Evolutionary conservation across 2,888 invertebrate genomes (phyloP).

Genomic region (Hololepta plana): DNA sequence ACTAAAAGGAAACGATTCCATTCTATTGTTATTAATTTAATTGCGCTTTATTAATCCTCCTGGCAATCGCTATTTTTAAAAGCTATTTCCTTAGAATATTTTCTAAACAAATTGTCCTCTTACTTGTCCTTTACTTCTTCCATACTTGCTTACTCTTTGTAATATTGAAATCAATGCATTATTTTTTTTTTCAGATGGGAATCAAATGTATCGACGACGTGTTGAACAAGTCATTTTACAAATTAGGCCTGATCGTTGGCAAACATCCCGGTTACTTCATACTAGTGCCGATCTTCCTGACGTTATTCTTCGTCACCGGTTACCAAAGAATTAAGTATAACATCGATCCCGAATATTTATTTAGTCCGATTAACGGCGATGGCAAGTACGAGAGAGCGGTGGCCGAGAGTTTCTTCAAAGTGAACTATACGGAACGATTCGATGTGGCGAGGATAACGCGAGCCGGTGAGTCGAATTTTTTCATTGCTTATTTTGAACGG

Average conservation of each 20-base stretch:
- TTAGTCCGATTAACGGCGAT: conserved; percentile 74
- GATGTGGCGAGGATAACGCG: conserved; percentile 75
- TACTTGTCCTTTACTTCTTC: no score
- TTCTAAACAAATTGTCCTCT: no score
- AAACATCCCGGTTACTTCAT: conserved; percentile 76
- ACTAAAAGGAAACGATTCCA: no score
- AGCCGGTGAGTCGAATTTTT: conserved; percentile 62
- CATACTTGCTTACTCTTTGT: no score
- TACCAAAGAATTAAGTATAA: conserved; percentile 74
- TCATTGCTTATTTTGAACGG: no score
- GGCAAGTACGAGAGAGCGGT: conserved; percentile 66
- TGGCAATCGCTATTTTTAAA: no score
- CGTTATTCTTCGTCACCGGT: conserved; percentile 69
- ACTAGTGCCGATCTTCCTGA: conserved; percentile 66
- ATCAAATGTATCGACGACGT: conserved; percentile 62
- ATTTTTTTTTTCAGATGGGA: conserved; percentile 43
- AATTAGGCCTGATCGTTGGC: conserved; percentile 62
- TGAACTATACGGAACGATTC: conserved; percentile 73
- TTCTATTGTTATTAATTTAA: no score
- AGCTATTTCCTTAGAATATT: no score
- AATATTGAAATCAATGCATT: no score
- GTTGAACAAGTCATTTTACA: conserved; percentile 65
- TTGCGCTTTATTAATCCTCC: no score
- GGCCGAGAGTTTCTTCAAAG: conserved; percentile 70
- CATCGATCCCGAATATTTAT: conserved; percentile 86